Evolutionary conservation across 2,888 invertebrate genomes (phyloP).

Genomic region (Tromatobia lineatoria): DNA sequence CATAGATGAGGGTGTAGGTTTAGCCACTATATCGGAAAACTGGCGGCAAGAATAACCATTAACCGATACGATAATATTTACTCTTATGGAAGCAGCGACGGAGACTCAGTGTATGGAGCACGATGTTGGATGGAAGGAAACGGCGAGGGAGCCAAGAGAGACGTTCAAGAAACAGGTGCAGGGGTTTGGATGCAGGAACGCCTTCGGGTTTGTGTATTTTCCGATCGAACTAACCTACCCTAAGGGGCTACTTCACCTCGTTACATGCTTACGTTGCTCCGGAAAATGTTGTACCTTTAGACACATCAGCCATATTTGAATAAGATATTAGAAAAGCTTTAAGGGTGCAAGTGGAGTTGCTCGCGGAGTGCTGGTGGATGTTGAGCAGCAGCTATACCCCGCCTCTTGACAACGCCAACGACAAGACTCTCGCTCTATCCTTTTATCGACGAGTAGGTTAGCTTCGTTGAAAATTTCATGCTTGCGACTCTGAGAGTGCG

Average conservation of each 20-base stretch:
- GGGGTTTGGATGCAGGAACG: slow-evolving; percentile 54
- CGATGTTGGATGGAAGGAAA: slow-evolving; percentile 1
- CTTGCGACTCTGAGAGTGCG: slow-evolving; percentile 41
- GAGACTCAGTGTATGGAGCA: neutral
- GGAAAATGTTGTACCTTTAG: slow-evolving; percentile 63
- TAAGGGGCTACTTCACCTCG: slow-evolving; percentile 42
- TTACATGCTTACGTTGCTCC: slow-evolving; percentile 66
- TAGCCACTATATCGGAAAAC: slow-evolving; percentile 60
- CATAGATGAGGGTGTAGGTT: slow-evolving; percentile 28
- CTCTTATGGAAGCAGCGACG: slow-evolving; percentile 57
- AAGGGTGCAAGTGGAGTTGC: slow-evolving; percentile 36
- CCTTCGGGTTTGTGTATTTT: slow-evolving; percentile 67
- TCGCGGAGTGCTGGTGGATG: slow-evolving; percentile 22
- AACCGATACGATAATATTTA: slow-evolving; percentile 69
- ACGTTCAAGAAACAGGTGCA: slow-evolving; percentile 60
- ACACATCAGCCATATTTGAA: slow-evolving; percentile 67
- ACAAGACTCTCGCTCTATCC: slow-evolving; percentile 55
- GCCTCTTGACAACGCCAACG: slow-evolving; percentile 42
- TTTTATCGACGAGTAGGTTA: slow-evolving; percentile 69
- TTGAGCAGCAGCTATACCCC: slow-evolving; percentile 5
- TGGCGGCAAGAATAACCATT: slow-evolving; percentile 68
- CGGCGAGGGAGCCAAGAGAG: neutral
- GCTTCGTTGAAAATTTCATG: slow-evolving; percentile 69
- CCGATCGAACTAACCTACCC: slow-evolving; percentile 63
- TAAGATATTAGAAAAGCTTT: slow-evolving; percentile 69